A percentile compares a stretch with the other conserved stretches of the same genome.
These are phyloP conservation scores for Oreochromis aureus DNA, from an alignment of 2,113 vertebrate species.

Conservation along the genomic window DNA sequence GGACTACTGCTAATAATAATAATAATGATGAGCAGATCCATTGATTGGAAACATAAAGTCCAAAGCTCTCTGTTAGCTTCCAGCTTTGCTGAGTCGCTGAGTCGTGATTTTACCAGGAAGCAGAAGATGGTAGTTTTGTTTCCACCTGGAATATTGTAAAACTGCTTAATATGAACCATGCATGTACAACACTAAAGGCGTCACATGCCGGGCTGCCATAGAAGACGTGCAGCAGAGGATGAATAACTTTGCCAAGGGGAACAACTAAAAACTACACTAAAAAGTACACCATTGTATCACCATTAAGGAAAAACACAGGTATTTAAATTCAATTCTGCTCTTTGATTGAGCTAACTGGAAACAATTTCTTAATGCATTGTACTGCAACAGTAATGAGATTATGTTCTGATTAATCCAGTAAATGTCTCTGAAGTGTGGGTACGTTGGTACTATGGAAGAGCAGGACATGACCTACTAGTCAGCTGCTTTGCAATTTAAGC, in stretches of 20 bases:
- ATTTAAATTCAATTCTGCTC: not conserved
- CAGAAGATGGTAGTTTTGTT: not conserved
- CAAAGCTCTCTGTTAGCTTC: not conserved
- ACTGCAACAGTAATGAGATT: not conserved
- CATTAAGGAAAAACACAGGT: not conserved
- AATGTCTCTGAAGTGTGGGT: not conserved
- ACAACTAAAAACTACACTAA: not conserved
- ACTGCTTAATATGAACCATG: not conserved
- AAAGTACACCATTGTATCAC: not conserved
- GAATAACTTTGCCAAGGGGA: not conserved
- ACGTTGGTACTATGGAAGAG: not conserved
- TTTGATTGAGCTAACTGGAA: not conserved
- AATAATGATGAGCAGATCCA: not conserved
- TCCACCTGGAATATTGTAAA: not conserved
- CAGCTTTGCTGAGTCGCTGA: not conserved
- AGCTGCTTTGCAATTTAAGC: not conserved
- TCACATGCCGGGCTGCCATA: not conserved
- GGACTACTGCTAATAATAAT: not conserved
- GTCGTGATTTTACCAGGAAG: not conserved
- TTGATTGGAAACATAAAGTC: not conserved
- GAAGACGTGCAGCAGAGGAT: not conserved
- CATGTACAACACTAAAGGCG: not conserved
- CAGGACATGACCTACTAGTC: not conserved
- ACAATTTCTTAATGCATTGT: not conserved
- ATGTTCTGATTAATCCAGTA: not conserved